Conservation (phyloP, 2,113 vertebrate species). For the Blennius ocellaris region DNA sequence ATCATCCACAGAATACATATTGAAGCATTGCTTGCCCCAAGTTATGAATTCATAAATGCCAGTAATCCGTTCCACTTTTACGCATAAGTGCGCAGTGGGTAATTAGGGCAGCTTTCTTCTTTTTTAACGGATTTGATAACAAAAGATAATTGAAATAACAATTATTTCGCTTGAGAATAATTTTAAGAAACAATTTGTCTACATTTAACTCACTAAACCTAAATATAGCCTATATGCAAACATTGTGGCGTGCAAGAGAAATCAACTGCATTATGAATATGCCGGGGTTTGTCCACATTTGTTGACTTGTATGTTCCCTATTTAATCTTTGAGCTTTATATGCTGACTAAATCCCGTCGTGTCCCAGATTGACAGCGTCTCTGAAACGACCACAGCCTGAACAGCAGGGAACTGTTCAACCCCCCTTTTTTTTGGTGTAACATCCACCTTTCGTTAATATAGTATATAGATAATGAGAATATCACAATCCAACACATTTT, state of each 20-base stretch:
- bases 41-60: slow-evolving; percentile 20
- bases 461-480: no score
- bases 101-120: slow-evolving; percentile 29
- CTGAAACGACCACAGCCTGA: slow-evolving; percentile 39
- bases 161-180: neutral
- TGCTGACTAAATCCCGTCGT: slow-evolving; percentile 78
- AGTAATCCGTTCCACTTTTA: slow-evolving; percentile 39
- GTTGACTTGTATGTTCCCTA: slow-evolving; percentile 68
- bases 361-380: slow-evolving; percentile 83
- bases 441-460: slow-evolving; percentile 10
- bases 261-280: slow-evolving; percentile 3
- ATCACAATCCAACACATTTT: slow-evolving; percentile 4
- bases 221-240: neutral
- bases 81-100: slow-evolving; percentile 37
- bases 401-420: slow-evolving; percentile 50
- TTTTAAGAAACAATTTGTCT: neutral
- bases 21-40: neutral
- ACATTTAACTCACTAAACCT: neutral
- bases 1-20: no score
- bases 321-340: slow-evolving; percentile 81
- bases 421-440: slow-evolving; percentile 24
- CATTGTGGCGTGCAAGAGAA: neutral
- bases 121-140: no score
- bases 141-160: no score
- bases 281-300: slow-evolving; percentile 35